Percentiles rank a stretch among this genome's conserved stretches.
Evolutionary conservation across 2,888 invertebrate species (phyloP).

Genomic region (Acanthosoma haemorrhoidale): DNA sequence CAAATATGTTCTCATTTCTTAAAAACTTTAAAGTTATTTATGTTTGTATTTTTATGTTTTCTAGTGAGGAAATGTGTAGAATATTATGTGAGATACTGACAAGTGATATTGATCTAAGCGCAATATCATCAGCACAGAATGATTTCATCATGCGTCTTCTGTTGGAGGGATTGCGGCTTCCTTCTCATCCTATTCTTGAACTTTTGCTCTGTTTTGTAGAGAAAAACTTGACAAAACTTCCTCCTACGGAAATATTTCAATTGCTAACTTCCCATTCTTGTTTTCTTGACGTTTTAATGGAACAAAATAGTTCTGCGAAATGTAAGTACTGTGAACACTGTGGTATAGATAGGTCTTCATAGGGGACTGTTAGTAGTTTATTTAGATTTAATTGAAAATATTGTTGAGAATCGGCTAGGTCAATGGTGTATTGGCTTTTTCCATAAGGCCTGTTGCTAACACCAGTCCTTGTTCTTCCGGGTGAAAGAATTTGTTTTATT

Average conservation of each 20-base stretch:
- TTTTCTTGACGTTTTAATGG: constrained; percentile 64
- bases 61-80: constrained; percentile 19
- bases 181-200: constrained; percentile 5
- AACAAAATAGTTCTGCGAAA: constrained; percentile 44
- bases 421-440: no score
- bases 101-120: background rate
- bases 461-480: no score
- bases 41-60: background rate
- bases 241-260: constrained; percentile 54
- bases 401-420: no score
- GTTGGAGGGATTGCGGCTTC: constrained; percentile 4
- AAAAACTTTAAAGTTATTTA: no score
- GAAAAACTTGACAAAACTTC: background rate
- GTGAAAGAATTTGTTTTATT: no score
- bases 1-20: no score
- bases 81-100: background rate
- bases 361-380: no score
- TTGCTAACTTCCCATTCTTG: constrained; percentile 73
- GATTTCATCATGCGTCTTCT: constrained; percentile 12
- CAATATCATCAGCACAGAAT: background rate
- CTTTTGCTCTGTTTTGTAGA: background rate
- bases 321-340: no score
- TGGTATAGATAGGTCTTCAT: no score
- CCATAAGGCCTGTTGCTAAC: no score
- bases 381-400: no score